Evolutionary conservation across 2,113 vertebrate genomes (phyloP).

Genomic region (Mustela lutreola): DNA sequence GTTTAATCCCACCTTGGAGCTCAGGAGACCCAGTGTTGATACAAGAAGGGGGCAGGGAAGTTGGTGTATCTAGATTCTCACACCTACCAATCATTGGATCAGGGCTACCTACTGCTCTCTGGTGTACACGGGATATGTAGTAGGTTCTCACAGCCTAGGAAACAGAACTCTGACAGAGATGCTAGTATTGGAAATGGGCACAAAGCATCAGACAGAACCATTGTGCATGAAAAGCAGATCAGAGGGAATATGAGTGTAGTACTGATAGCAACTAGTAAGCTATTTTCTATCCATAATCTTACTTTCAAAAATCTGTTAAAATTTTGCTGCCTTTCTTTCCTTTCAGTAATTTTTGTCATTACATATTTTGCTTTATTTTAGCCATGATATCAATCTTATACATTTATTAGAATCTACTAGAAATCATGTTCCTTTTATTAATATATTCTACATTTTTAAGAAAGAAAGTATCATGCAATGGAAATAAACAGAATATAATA

Average conservation of each 20-base stretch:
- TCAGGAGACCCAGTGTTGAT: neutral
- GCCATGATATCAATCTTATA: neutral
- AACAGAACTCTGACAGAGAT: neutral
- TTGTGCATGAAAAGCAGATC: no score
- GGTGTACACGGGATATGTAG: accelerated
- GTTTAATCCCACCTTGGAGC: neutral
- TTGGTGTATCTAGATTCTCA: neutral
- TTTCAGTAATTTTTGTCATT: neutral
- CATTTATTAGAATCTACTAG: neutral
- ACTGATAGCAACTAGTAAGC: neutral
- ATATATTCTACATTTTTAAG: neutral
- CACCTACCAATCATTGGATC: neutral
- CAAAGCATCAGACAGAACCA: neutral
- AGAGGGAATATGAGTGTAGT: neutral
- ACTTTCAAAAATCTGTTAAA: neutral
- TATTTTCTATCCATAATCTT: neutral
- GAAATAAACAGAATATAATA: conserved; percentile 27
- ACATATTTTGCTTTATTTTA: neutral
- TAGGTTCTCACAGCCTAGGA: neutral
- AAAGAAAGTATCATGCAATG: neutral
- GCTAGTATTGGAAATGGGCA: neutral
- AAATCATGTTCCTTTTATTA: neutral
- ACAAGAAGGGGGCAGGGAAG: neutral
- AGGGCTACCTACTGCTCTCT: neutral
- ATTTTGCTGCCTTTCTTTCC: neutral